Percentiles rank a stretch among this genome's conserved stretches.
phyloP scores from a whole-genome alignment of 2,888 invertebrate species.

The Nomada fabriciana region DNA sequence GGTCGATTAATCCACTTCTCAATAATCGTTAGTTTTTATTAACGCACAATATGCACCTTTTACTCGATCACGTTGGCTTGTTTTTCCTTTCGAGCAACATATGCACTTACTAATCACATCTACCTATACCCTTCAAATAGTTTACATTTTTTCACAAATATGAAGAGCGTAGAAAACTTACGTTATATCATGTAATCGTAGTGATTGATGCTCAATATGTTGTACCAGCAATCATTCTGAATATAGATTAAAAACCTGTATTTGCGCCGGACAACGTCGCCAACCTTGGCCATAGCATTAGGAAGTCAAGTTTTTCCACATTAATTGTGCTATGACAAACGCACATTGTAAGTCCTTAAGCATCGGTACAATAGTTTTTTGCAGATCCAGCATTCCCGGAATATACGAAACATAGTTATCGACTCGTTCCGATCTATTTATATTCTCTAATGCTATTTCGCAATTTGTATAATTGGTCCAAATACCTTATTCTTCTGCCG shows the following conservation, averaged over 20 bases:
- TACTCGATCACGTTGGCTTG: background rate
- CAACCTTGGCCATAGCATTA: too few relatives aligned
- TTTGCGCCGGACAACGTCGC: too few relatives aligned
- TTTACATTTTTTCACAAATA: background rate
- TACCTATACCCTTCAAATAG: background rate
- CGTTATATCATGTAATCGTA: too few relatives aligned
- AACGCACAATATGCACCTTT: background rate
- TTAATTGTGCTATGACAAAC: too few relatives aligned
- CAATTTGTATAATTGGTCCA: too few relatives aligned
- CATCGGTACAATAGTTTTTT: background rate
- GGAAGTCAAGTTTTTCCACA: too few relatives aligned
- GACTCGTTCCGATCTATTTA: background rate
- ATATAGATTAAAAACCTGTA: too few relatives aligned
- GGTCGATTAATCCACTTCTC: background rate
- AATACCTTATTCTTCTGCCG: background rate
- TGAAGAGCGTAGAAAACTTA: background rate
- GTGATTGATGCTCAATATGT: too few relatives aligned
- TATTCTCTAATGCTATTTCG: background rate
- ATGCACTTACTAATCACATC: background rate
- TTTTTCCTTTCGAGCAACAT: background rate
- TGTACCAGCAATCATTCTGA: too few relatives aligned
- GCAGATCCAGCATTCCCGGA: background rate
- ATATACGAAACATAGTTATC: too few relatives aligned
- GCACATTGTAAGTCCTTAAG: too few relatives aligned
- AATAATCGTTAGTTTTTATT: constrained; percentile 2